phyloP scores from a whole-genome alignment of 2,888 invertebrate genomes.

The Lycophotia porphyrea region DNA sequence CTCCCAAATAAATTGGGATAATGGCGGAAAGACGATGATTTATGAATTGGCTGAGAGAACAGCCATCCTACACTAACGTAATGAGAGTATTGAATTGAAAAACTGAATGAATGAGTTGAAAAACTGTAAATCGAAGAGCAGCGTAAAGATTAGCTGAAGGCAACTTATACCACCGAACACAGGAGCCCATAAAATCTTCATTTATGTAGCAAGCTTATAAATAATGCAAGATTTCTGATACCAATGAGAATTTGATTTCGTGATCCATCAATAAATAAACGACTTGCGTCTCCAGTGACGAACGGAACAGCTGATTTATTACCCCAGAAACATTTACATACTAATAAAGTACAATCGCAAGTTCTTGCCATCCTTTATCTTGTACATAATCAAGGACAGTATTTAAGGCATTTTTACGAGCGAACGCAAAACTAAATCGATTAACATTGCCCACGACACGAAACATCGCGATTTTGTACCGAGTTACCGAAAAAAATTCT shows the following conservation, averaged over 20 bases:
- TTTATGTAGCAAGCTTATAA: conserved; percentile 28
- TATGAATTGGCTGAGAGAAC: too few relatives aligned
- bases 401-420: conserved; percentile 58
- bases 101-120: background rate
- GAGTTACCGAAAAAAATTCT: conserved; percentile 46
- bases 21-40: background rate
- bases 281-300: conserved; percentile 12
- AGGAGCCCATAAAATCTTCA: conserved; percentile 14
- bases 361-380: conserved; percentile 32
- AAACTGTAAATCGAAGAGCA: background rate
- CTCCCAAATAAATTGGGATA: background rate
- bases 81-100: background rate
- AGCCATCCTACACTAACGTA: background rate
- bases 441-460: conserved; percentile 45
- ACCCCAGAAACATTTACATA: conserved; percentile 36
- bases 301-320: conserved; percentile 39
- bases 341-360: conserved; percentile 23
- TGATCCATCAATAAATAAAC: conserved; percentile 37
- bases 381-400: conserved; percentile 37
- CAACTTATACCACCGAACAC: background rate
- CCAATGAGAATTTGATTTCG: conserved; percentile 27
- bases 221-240: conserved; percentile 35
- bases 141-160: background rate
- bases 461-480: conserved; percentile 50
- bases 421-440: conserved; percentile 49